phyloP scores from a whole-genome alignment of 1,140 invertebrate species.

The Pseudomyrmex flavicornis region DNA sequence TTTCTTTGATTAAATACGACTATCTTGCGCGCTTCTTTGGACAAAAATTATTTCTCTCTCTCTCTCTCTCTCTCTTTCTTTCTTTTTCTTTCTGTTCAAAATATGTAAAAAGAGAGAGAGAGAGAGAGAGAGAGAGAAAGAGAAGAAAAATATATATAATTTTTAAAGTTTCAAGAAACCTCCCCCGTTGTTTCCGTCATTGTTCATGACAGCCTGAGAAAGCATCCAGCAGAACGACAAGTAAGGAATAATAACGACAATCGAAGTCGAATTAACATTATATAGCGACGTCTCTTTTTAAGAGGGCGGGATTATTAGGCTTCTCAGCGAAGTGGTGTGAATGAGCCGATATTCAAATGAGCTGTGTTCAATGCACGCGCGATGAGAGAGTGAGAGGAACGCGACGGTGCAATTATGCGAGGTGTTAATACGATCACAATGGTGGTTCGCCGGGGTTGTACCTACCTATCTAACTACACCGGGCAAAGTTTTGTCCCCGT shows the following conservation, averaged over 20 bases:
- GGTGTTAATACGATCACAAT: constrained; percentile 84
- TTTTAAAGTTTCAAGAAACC: neutral
- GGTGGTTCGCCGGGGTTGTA: constrained; percentile 77
- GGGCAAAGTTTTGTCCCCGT: constrained; percentile 76
- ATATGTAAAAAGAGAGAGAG: no score
- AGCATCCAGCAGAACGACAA: constrained; percentile 35
- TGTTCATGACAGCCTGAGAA: constrained; percentile 80
- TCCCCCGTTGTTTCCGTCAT: neutral
- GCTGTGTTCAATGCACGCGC: constrained; percentile 79
- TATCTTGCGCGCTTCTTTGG: constrained; percentile 21
- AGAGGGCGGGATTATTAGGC: constrained; percentile 77
- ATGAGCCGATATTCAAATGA: constrained; percentile 84
- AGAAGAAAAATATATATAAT: neutral
- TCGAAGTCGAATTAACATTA: constrained; percentile 29
- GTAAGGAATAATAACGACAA: constrained; percentile 43
- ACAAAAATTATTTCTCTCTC: neutral
- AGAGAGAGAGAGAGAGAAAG: no score
- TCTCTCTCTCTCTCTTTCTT: neutral
- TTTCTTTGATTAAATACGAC: constrained; percentile 41
- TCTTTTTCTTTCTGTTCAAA: neutral
- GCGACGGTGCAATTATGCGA: constrained; percentile 81
- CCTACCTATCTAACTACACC: constrained; percentile 61
- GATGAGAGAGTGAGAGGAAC: constrained; percentile 71
- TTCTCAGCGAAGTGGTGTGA: constrained; percentile 77
- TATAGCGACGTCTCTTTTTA: constrained; percentile 59